Percentiles rank a stretch among this genome's conserved stretches.
Conservation (phyloP, 1,140 invertebrate genomes). For the Dinoponera quadriceps region DNA sequence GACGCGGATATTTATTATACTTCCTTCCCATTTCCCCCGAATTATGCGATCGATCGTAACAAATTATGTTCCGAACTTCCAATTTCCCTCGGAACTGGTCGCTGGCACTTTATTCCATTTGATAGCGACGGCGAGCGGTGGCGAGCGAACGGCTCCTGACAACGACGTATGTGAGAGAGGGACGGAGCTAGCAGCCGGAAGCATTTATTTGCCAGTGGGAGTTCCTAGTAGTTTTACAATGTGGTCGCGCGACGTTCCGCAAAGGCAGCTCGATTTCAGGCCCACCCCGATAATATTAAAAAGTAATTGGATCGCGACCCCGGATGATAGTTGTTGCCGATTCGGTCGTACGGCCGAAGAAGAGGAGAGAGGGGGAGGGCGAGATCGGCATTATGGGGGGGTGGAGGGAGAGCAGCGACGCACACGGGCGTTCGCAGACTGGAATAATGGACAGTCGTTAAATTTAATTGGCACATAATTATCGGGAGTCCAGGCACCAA, state of each 20-base stretch:
- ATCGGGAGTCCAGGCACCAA: constrained; percentile 68
- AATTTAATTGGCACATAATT: constrained; percentile 83
- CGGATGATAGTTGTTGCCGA: constrained; percentile 72
- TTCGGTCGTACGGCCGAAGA: constrained; percentile 31
- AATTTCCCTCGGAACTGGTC: constrained; percentile 63
- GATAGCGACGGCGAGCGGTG: constrained; percentile 49
- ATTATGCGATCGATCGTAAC: constrained; percentile 49
- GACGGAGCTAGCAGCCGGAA: constrained; percentile 45
- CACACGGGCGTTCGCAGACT: constrained; percentile 62
- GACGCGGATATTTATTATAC: constrained; percentile 48
- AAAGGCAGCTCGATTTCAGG: constrained; percentile 71
- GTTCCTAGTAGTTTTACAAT: constrained; percentile 65
- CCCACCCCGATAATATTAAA: constrained; percentile 77
- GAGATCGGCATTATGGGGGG: constrained; percentile 36
- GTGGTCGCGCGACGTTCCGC: constrained; percentile 62
- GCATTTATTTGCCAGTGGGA: constrained; percentile 72
- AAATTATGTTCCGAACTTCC: constrained; percentile 56
- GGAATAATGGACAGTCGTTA: constrained; percentile 82
- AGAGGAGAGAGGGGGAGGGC: constrained; percentile 4
- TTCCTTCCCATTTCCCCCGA: constrained; percentile 44
- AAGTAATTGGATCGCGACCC: constrained; percentile 81
- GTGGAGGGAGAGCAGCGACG: constrained; percentile 20
- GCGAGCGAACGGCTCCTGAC: constrained; percentile 49
- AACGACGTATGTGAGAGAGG: constrained; percentile 63
- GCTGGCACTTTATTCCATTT: constrained; percentile 64